Evolutionary conservation across 2,888 invertebrate genomes (phyloP), one percentile per base, ranked within the genome.

Genomic region (Tetropium fuscum): DNA sequence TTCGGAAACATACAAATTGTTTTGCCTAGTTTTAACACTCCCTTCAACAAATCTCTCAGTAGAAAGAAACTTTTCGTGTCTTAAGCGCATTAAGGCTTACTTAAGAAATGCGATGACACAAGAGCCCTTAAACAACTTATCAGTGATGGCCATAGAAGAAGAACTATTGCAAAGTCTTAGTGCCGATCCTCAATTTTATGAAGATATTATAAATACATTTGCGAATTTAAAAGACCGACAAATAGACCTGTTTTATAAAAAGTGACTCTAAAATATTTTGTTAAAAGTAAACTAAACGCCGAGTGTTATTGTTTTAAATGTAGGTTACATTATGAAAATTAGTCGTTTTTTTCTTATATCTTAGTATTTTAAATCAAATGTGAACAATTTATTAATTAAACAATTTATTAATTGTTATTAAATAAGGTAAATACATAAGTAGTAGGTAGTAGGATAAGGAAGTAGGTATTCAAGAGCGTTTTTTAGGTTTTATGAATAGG

Each of bases 401-500:
- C n/a, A n/a, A n/a, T n/a, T n/a, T n/a, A n/a, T n/a, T n/a, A n/a
- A n/a, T n/a, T n/a, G n/a, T n/a, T n/a, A n/a, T n/a, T n/a, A n/a
- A n/a, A n/a, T n/a, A n/a, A n/a, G n/a, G n/a, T n/a, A n/a, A n/a
- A n/a, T n/a, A n/a, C n/a, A n/a, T n/a, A n/a, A n/a, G n/a, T n/a
- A n/a, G n/a, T n/a, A n/a, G n/a, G n/a, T n/a, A n/a, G n/a, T n/a
- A n/a, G n/a, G n/a, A n/a, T n/a, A n/a, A n/a, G n/a, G 62, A 70
- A 32, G 58, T 53, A 5, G 40, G n/a, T 20, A 7, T 45, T 15
- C 11, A 55, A 22, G 72, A 76, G 64, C 53, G 73, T 36, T 74
- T 74, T 65, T 36, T 74, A 34, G 60, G 67, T 8, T 76, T 72
- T 56, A 61, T 66, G 4, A 68, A 75, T 54, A 69, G 73, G 5